These are phyloP conservation scores for Apocrypta bakeri DNA, from an alignment of 1,140 invertebrate genomes.

Conservation along the genomic window DNA sequence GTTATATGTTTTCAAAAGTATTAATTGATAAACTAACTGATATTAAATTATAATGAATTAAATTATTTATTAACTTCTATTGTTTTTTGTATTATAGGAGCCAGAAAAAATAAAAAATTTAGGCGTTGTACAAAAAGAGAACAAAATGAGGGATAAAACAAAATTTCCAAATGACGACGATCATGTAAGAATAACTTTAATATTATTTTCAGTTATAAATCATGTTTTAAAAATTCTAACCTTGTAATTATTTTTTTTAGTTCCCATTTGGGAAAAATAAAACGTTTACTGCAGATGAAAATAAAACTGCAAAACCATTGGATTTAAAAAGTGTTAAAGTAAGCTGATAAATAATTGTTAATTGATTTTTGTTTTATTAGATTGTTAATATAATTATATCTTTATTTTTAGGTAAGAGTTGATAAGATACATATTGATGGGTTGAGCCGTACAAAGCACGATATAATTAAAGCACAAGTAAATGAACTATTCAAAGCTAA, in stretches of 20 bases:
- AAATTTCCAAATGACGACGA: constrained; percentile 26
- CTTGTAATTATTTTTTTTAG: neutral
- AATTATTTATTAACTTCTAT: too few species aligned
- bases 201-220: neutral
- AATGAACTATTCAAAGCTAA: constrained; percentile 83
- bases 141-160: constrained; percentile 30
- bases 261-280: constrained; percentile 15
- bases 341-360: constrained; percentile 43
- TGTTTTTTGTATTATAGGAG: constrained; percentile 53
- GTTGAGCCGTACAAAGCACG: constrained; percentile 87
- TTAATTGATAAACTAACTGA: too few species aligned
- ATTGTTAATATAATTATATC: neutral
- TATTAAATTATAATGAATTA: too few species aligned
- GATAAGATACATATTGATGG: constrained; percentile 88
- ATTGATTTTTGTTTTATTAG: constrained; percentile 17
- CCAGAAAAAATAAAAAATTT: constrained; percentile 39
- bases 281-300: constrained; percentile 43
- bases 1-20: too few species aligned
- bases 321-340: constrained; percentile 62
- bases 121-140: neutral
- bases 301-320: constrained; percentile 44
- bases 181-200: constrained; percentile 14
- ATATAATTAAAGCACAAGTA: constrained; percentile 84
- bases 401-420: constrained; percentile 79
- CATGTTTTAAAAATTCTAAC: neutral